Conservation (phyloP, 1,140 invertebrate genomes). For the Ips typographus region DNA sequence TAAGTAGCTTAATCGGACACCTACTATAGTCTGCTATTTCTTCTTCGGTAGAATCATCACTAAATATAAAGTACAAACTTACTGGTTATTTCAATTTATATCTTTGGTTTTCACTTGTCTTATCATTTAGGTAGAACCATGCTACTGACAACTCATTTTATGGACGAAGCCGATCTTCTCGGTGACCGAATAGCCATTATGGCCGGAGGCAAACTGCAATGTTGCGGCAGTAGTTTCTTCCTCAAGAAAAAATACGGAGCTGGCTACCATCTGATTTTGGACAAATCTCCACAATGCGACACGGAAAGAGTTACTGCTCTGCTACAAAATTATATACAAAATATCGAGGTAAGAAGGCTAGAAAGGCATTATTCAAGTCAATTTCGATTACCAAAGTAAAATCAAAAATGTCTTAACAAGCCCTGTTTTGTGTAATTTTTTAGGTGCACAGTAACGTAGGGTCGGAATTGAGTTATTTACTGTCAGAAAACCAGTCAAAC, state of each 20-base stretch:
- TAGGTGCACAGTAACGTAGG: conserved; percentile 42
- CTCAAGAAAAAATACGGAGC: conserved; percentile 84
- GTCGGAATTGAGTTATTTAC: conserved; percentile 44
- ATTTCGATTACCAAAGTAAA: too few species aligned
- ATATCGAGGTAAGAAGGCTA: conserved; percentile 38
- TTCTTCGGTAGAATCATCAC: neutral
- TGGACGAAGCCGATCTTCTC: conserved; percentile 96
- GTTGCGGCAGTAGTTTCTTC: conserved; percentile 83
- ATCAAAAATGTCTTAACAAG: too few species aligned
- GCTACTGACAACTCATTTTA: conserved; percentile 94
- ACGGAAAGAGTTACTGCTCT: conserved; percentile 46
- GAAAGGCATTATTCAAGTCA: too few species aligned
- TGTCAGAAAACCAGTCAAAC: conserved; percentile 46
- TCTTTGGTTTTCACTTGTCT: neutral
- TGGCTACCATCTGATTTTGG: conserved; percentile 62
- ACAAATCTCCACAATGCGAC: conserved; percentile 58
- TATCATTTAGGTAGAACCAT: conserved; percentile 63
- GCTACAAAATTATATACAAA: conserved; percentile 39
- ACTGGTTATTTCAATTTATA: too few species aligned
- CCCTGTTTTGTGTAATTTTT: neutral
- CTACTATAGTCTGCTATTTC: too few species aligned
- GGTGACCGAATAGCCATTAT: conserved; percentile 93
- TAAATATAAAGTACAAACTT: too few species aligned
- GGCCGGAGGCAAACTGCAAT: conserved; percentile 77
- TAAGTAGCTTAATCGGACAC: too few species aligned